Conservation (phyloP, 2,797 vertebrate genomes). For the Typhlichthys subterraneus region DNA sequence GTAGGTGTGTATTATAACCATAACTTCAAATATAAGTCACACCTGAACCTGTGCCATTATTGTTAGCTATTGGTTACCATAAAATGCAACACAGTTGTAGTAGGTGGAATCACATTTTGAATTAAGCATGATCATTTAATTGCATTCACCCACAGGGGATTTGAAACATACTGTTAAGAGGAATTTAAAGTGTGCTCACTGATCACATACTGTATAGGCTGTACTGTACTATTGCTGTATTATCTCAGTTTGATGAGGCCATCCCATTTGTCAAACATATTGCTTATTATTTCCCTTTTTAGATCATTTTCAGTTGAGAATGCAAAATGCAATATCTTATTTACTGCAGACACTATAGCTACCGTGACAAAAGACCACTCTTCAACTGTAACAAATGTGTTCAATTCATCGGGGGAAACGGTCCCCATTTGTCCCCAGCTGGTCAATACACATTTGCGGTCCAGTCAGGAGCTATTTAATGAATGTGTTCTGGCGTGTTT, state of each 20-base stretch:
- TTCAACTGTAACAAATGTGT: conserved; percentile 74
- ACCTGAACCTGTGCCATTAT: too few relatives aligned
- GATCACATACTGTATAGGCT: conserved; percentile 12
- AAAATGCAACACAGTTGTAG: too few relatives aligned
- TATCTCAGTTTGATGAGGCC: conserved; percentile 29
- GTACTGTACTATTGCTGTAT: conserved; percentile 1
- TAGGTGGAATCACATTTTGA: too few relatives aligned
- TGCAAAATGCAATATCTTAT: conserved; percentile 59
- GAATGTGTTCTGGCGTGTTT: conserved; percentile 73
- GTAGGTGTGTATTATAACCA: background rate
- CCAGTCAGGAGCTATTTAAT: conserved; percentile 67
- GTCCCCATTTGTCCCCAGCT: conserved; percentile 72
- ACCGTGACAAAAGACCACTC: conserved; percentile 74
- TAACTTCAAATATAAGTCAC: too few relatives aligned
- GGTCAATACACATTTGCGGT: conserved; percentile 74
- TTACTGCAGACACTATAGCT: conserved; percentile 57
- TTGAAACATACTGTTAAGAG: background rate
- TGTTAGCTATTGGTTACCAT: too few relatives aligned
- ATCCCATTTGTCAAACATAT: conserved; percentile 44
- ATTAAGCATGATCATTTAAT: too few relatives aligned
- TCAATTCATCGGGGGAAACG: conserved; percentile 70
- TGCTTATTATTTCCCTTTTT: conserved; percentile 31
- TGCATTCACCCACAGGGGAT: too few relatives aligned
- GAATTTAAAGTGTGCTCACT: conserved; percentile 23
- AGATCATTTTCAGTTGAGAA: conserved; percentile 64